Conservation (phyloP, 2,113 vertebrate species). For the Aplodontia rufa region DNA sequence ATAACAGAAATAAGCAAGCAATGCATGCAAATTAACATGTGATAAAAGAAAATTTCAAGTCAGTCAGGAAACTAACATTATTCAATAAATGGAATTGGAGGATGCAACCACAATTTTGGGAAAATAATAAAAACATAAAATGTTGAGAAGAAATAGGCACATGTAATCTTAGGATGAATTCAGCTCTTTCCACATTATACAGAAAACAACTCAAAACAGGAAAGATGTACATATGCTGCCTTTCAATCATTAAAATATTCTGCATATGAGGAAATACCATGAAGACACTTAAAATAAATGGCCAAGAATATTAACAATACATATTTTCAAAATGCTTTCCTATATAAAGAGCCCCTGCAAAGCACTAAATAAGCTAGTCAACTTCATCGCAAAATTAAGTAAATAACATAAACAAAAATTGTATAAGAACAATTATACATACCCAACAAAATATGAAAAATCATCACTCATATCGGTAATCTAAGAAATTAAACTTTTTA, state of each 20-base stretch:
- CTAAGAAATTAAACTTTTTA: not conserved
- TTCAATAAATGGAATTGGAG: not conserved
- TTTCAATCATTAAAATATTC: not conserved
- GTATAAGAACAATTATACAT: not conserved
- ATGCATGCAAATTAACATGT: not conserved
- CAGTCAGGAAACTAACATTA: not conserved
- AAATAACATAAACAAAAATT: not conserved
- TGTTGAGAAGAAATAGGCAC: not conserved
- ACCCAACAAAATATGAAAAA: not conserved
- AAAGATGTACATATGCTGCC: not conserved
- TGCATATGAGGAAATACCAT: not conserved
- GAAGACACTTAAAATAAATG: constrained; percentile 26
- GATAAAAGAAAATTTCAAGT: not conserved
- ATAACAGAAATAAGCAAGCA: not conserved
- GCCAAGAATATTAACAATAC: not conserved
- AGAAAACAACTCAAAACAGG: not conserved
- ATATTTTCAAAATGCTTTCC: not conserved
- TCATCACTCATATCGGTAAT: not conserved
- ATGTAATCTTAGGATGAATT: not conserved
- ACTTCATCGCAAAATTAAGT: not conserved
- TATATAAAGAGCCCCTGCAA: not conserved
- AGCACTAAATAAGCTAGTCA: not conserved
- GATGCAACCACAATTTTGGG: not conserved
- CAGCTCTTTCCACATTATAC: not conserved
- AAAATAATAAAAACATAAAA: constrained; percentile 32